These are phyloP conservation scores for Neelides sp. DNA, from an alignment of 1,140 invertebrate genomes.

Conservation along the genomic window DNA sequence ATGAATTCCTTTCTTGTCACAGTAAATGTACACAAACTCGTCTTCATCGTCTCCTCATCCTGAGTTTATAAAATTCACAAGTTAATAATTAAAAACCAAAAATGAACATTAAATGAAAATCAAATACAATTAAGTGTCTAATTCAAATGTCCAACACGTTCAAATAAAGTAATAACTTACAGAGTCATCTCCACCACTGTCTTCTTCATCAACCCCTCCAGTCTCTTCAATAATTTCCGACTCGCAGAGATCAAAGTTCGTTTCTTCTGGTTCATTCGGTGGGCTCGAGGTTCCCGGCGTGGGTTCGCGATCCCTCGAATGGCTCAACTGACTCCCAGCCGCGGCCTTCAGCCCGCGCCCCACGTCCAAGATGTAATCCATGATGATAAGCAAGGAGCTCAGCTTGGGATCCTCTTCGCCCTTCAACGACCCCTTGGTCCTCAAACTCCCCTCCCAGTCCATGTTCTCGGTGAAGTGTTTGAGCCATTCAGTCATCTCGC, in stretches of 20 bases:
- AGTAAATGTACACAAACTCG: slow-evolving; percentile 71
- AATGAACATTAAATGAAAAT: not conserved
- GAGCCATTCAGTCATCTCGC: slow-evolving; percentile 28
- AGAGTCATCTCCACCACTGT: slow-evolving; percentile 81
- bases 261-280: slow-evolving; percentile 64
- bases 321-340: not conserved
- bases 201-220: slow-evolving; percentile 68
- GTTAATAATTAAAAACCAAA: slow-evolving; percentile 8
- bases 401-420: not conserved
- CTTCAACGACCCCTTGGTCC: not conserved
- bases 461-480: slow-evolving; percentile 13
- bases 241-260: slow-evolving; percentile 54
- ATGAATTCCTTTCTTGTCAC: slow-evolving; percentile 95
- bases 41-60: not conserved
- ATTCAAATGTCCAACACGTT: no score
- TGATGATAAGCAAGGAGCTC: slow-evolving; percentile 6
- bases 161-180: slow-evolving; percentile 37
- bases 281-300: slow-evolving; percentile 44
- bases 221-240: slow-evolving; percentile 71
- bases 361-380: slow-evolving; percentile 28
- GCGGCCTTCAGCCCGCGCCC: slow-evolving; percentile 18
- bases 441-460: slow-evolving; percentile 11
- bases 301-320: slow-evolving; percentile 47
- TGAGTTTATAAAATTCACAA: slow-evolving; percentile 4
- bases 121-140: no score